phyloP scores from a whole-genome alignment of 1,140 invertebrate species.

The Venturia canescens region DNA sequence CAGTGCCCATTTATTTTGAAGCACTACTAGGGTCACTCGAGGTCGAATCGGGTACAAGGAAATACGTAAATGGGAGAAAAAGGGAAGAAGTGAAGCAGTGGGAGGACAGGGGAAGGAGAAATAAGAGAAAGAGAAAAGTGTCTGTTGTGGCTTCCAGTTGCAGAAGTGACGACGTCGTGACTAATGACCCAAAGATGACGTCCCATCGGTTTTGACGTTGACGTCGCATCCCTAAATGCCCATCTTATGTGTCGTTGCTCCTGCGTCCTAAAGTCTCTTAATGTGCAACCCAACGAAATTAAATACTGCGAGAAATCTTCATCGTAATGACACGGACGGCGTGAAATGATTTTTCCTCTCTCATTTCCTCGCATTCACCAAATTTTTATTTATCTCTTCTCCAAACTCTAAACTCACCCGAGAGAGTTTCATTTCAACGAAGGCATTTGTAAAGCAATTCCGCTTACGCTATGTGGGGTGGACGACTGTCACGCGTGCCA shows the following conservation, averaged over 20 bases:
- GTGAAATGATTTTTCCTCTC: constrained; percentile 34
- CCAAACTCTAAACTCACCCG: neutral
- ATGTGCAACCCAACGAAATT: neutral
- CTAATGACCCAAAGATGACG: constrained; percentile 71
- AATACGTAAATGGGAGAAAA: neutral
- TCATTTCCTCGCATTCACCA: constrained; percentile 25
- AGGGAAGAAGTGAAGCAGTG: neutral
- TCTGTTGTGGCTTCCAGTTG: constrained; percentile 71
- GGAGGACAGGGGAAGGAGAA: constrained; percentile 47
- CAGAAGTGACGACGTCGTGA: constrained; percentile 74
- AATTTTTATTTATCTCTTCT: constrained; percentile 26
- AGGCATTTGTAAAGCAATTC: neutral
- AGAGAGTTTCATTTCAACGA: constrained; percentile 15
- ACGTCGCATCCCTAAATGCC: constrained; percentile 45
- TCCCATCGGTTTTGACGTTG: constrained; percentile 66
- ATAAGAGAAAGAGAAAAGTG: constrained; percentile 49
- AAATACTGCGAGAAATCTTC: constrained; percentile 24
- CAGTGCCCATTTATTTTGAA: neutral
- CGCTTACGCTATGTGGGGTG: neutral
- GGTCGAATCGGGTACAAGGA: constrained; percentile 4
- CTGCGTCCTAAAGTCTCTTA: constrained; percentile 19
- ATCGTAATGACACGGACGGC: neutral
- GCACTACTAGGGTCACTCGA: neutral
- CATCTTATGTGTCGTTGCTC: constrained; percentile 40
- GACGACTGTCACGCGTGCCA: too few species aligned